phyloP scores from a whole-genome alignment of 1,140 invertebrate species.

The Micrasema longulum region DNA sequence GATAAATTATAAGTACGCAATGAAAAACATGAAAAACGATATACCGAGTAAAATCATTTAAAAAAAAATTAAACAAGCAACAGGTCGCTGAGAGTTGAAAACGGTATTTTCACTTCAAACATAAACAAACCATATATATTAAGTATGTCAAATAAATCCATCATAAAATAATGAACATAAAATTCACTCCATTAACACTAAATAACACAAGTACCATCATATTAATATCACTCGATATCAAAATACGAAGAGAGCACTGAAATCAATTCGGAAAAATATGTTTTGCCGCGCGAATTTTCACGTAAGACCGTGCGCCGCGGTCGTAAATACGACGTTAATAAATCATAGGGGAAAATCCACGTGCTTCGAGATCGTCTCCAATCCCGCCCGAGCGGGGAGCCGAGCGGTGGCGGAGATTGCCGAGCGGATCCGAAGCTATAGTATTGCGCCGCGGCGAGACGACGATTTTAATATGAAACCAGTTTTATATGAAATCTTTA shows the following conservation, averaged over 20 bases:
- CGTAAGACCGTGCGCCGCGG: constrained; percentile 27
- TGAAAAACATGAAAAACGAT: too few species aligned
- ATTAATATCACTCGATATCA: too few species aligned
- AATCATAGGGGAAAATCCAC: constrained; percentile 38
- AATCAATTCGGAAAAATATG: constrained; percentile 3
- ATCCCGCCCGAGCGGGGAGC: constrained; percentile 10
- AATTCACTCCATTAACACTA: too few species aligned
- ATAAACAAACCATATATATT: too few species aligned
- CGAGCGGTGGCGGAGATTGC: constrained; percentile 12
- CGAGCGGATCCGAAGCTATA: constrained; percentile 23
- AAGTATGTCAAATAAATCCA: too few species aligned
- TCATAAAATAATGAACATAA: too few species aligned
- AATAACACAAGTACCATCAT: constrained; percentile 2
- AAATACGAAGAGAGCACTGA: neutral
- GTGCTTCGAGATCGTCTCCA: neutral
- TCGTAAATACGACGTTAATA: constrained; percentile 36
- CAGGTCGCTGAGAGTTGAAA: too few species aligned
- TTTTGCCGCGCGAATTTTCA: constrained; percentile 38
- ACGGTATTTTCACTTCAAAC: too few species aligned
- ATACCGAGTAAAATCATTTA: too few species aligned
- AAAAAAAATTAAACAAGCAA: too few species aligned
- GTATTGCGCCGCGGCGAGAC: constrained; percentile 28
- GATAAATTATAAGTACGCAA: too few species aligned
- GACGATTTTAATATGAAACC: constrained; percentile 49
- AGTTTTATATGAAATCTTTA: constrained; percentile 49